Base-by-base conservation (phyloP, 2,888 invertebrate species). In the Sipha maydis region DNA sequence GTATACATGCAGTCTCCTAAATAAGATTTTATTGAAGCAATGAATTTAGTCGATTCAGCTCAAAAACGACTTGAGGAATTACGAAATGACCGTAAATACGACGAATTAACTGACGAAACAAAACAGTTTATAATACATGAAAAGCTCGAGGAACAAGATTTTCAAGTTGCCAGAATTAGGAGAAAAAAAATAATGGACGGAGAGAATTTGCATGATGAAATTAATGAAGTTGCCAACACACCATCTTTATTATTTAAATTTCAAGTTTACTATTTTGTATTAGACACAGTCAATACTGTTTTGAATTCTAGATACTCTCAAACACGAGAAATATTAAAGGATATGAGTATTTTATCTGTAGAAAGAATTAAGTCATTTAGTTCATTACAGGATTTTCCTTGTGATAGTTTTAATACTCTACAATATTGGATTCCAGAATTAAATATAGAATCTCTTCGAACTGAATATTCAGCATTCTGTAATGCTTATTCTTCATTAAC, bases 171-270 rank as follows among this genome's bases (percentile, higher is more conserved):
- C 14, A 75, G 75, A 41, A 75, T 41, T 41, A 25, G 75, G 5
- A 75, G 38, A 75, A 75, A 75, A 75, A 75, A 75, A 75, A 76
- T 9, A 76, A 41, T 76, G 41, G 41, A 41, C n/a, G 76, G 76
- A 76, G 76, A 76, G 17, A 76, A 76, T 76, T 76, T 76, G 41
- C 76, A 76, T n/a, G 76, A 76, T 41, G 76, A 76, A 75, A 76
- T 76, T 41, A 28, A 76, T 41, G 76, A 76, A 76, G 28, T 76
- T 41, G 76, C n/a, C 25, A 76, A 76, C 25, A 41, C n/a, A 76
- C 14, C n/a, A 76, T 76, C 76, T 76, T 41, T 14, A 38, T 41
- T n/a, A n/a, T n/a, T n/a, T n/a, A n/a, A n/a, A n/a, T n/a, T n/a
- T n/a, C n/a, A n/a, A n/a, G n/a, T n/a, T n/a, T n/a, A n/a, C n/a